These are phyloP conservation scores for Telmatherina bonti DNA, from an alignment of 2,797 vertebrate species.

Conservation along the genomic window DNA sequence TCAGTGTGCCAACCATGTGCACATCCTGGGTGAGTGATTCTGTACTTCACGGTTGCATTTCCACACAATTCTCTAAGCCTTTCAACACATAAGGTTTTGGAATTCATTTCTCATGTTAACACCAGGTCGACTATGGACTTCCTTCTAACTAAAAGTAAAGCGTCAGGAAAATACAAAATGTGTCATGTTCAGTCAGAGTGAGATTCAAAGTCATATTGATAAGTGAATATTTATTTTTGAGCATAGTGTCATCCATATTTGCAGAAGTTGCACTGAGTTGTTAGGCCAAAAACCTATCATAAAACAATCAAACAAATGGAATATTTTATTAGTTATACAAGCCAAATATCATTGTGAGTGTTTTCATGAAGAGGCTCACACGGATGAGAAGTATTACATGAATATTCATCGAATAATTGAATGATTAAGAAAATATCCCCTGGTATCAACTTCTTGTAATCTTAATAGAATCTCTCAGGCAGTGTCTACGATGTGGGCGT, in stretches of 20 bases:
- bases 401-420: slow-evolving; percentile 45
- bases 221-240: background rate
- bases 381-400: slow-evolving; percentile 38
- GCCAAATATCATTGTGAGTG: background rate
- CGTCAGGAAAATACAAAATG: slow-evolving; percentile 30
- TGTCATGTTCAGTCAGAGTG: slow-evolving; percentile 5
- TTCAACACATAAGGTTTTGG: slow-evolving; percentile 35
- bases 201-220: slow-evolving; percentile 1
- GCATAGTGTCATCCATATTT: background rate
- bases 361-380: slow-evolving; percentile 16
- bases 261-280: background rate
- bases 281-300: background rate
- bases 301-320: slow-evolving; percentile 8
- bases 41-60: slow-evolving; percentile 47
- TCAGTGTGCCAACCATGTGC: slow-evolving; percentile 45
- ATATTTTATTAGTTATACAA: slow-evolving; percentile 25
- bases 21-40: slow-evolving; percentile 47
- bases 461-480: slow-evolving; percentile 46
- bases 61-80: slow-evolving; percentile 38
- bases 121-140: slow-evolving; percentile 17
- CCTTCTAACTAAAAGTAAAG: slow-evolving; percentile 21
- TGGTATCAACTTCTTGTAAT: slow-evolving; percentile 35
- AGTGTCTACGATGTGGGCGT: slow-evolving; percentile 28
- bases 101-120: slow-evolving; percentile 38
- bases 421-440: slow-evolving; percentile 45